phyloP scores from a whole-genome alignment of 1,140 invertebrate genomes.

The Odontomachus brunneus region DNA sequence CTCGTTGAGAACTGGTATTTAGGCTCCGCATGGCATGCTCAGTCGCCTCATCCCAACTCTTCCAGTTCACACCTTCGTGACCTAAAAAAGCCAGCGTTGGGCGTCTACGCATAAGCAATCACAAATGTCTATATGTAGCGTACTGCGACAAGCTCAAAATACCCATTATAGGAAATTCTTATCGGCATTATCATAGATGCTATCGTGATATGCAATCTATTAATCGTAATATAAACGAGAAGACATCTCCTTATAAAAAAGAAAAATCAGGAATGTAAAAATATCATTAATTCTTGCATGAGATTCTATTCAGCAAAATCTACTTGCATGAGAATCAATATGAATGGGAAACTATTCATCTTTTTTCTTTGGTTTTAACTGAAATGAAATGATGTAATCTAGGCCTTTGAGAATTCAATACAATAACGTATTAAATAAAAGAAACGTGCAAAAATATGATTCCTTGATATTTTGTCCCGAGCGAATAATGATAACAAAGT shows the following conservation, averaged over 20 bases:
- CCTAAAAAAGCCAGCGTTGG: slow-evolving; percentile 68
- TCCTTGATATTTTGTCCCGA: too few species aligned
- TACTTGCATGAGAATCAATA: too few species aligned
- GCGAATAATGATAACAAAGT: slow-evolving; percentile 19
- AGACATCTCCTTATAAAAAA: neutral
- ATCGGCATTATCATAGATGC: too few species aligned
- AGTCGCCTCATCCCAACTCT: slow-evolving; percentile 66
- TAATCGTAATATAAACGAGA: neutral
- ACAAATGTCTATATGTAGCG: slow-evolving; percentile 2
- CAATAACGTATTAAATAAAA: neutral
- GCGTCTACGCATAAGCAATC: slow-evolving; percentile 30
- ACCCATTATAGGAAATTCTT: neutral
- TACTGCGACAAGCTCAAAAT: neutral
- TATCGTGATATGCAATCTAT: too few species aligned
- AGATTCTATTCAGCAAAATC: too few species aligned
- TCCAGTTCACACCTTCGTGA: slow-evolving; percentile 55
- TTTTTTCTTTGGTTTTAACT: neutral
- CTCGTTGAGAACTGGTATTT: slow-evolving; percentile 36
- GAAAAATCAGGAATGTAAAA: too few species aligned
- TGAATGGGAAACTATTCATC: too few species aligned
- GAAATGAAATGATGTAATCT: neutral
- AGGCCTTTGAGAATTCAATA: too few species aligned
- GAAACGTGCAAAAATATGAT: neutral
- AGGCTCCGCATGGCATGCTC: slow-evolving; percentile 54
- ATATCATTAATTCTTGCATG: too few species aligned